Conservation (phyloP, 2,797 vertebrate genomes). For the Glyptemys insculpta region DNA sequence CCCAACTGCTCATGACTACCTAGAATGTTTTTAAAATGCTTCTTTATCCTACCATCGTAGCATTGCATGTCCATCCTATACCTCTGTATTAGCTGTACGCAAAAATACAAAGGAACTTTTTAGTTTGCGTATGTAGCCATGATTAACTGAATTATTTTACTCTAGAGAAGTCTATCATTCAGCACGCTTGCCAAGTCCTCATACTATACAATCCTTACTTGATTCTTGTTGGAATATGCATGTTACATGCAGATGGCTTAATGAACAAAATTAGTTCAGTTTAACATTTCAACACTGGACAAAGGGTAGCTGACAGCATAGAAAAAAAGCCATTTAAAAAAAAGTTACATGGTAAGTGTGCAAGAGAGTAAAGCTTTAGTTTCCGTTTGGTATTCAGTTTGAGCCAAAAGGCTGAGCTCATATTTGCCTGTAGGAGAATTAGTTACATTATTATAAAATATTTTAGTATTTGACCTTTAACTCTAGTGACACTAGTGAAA, state of each 20-base stretch:
- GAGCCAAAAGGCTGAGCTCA: neutral
- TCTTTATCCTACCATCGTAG: neutral
- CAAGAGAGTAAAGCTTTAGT: neutral
- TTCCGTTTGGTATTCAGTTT: neutral
- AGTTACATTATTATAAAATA: neutral
- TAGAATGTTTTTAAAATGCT: neutral
- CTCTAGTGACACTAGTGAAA: neutral
- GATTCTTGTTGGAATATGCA: slow-evolving; percentile 7
- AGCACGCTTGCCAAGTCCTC: neutral
- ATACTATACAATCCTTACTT: neutral
- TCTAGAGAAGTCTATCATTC: neutral
- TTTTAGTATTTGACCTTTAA: neutral
- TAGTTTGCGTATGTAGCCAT: neutral
- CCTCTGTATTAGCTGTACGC: accelerated
- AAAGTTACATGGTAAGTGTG: neutral
- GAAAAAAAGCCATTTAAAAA: slow-evolving; percentile 25
- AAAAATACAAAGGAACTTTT: neutral
- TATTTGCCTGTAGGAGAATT: neutral
- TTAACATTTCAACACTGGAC: neutral
- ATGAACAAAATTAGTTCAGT: neutral
- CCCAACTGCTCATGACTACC: neutral
- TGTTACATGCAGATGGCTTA: neutral
- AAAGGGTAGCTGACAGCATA: neutral
- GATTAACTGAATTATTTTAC: neutral
- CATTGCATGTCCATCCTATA: accelerated